Conservation (phyloP, 2,888 invertebrate species). For the Proisotoma minuta region DNA sequence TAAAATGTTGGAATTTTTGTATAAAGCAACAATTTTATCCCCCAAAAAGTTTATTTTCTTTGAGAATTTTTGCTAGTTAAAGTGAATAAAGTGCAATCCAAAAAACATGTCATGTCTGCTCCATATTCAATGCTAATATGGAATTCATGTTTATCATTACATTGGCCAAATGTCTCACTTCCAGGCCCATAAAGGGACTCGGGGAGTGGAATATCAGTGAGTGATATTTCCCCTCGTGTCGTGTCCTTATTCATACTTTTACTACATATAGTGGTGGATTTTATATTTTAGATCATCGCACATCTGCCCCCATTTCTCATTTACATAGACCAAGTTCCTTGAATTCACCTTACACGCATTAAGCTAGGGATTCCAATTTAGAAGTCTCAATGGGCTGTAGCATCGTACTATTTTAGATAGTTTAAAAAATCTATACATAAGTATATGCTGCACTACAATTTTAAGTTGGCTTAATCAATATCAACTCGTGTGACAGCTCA, state of each 20-base stretch:
- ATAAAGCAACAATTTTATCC: too few relatives aligned
- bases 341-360: too few relatives aligned
- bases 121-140: conserved; percentile 12
- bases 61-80: neutral
- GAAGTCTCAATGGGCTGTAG: too few relatives aligned
- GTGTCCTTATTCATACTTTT: conserved; percentile 2
- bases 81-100: conserved; percentile 1
- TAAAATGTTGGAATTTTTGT: too few relatives aligned
- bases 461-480: too few relatives aligned
- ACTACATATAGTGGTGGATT: neutral
- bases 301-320: conserved; percentile 11
- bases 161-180: conserved; percentile 11
- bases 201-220: neutral
- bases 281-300: conserved; percentile 1
- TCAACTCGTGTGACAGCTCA: too few relatives aligned
- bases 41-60: too few relatives aligned
- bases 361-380: too few relatives aligned
- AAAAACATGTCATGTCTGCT: conserved; percentile 17
- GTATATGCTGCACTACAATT: too few relatives aligned
- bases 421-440: too few relatives aligned
- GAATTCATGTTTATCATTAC: conserved; percentile 15
- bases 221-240: neutral
- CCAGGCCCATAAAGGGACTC: neutral
- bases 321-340: conserved; percentile 10
- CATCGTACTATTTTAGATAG: too few relatives aligned